These are phyloP conservation scores for Pseudoips prasinana DNA, from an alignment of 2,888 invertebrate genomes.

Conservation along the genomic window DNA sequence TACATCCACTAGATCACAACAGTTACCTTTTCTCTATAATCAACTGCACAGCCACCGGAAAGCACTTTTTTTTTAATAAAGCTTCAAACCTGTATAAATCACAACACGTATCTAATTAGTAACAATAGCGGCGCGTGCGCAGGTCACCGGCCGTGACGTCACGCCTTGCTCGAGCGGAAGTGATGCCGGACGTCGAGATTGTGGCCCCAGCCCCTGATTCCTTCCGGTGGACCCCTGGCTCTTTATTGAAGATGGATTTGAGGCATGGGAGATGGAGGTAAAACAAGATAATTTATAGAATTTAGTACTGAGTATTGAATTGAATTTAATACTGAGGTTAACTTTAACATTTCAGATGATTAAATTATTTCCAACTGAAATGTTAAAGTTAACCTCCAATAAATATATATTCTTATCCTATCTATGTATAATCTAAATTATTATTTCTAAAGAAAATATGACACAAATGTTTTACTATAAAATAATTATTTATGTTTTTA, in stretches of 20 bases:
- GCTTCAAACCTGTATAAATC: slow-evolving; percentile 27
- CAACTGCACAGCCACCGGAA: slow-evolving; percentile 20
- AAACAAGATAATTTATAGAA: background rate
- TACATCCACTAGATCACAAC: too few species aligned
- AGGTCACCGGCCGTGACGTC: slow-evolving; percentile 59
- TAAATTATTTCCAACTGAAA: too few species aligned
- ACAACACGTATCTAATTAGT: slow-evolving; percentile 34
- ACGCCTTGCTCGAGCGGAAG: slow-evolving; percentile 60
- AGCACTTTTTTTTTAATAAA: slow-evolving; percentile 23
- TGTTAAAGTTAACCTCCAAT: too few species aligned
- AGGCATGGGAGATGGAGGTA: slow-evolving; percentile 22
- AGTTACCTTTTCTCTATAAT: background rate
- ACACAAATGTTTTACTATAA: too few species aligned
- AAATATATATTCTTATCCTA: too few species aligned
- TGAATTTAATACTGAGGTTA: too few species aligned
- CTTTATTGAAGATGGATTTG: slow-evolving; percentile 22
- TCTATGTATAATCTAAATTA: too few species aligned
- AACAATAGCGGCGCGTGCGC: slow-evolving; percentile 61
- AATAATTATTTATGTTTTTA: too few species aligned
- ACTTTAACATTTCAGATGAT: too few species aligned
- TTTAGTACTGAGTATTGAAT: too few species aligned
- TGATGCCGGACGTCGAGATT: slow-evolving; percentile 74
- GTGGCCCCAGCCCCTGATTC: slow-evolving; percentile 76
- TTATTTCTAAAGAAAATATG: too few species aligned
- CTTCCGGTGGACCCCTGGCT: slow-evolving; percentile 66